phyloP scores from a whole-genome alignment of 2,888 invertebrate species.

The Andrena bucephala region DNA sequence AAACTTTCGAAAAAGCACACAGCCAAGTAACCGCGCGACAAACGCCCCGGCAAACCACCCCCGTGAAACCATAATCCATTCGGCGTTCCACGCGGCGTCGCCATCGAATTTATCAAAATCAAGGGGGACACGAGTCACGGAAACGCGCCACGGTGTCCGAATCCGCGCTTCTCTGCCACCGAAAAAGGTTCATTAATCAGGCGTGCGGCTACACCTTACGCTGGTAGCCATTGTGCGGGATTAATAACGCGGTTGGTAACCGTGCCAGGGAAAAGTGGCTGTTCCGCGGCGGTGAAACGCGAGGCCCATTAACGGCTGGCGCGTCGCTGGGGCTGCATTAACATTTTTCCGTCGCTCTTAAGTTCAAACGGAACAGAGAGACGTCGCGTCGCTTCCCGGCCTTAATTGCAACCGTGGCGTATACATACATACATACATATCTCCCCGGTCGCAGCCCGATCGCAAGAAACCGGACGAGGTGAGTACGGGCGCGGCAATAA shows the following conservation, averaged over 20 bases:
- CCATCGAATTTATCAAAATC: constrained; percentile 55
- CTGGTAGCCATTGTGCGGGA: constrained; percentile 20
- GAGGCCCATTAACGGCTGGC: constrained; percentile 5
- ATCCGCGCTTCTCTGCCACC: constrained; percentile 11
- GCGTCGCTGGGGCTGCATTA: not conserved
- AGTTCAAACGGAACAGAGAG: constrained; percentile 36
- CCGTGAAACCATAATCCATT: constrained; percentile 30
- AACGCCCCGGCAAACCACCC: constrained; percentile 12
- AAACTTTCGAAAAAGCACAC: not conserved
- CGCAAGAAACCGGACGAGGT: constrained; percentile 44
- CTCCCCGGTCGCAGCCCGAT: constrained; percentile 21
- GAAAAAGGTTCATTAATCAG: constrained; percentile 53
- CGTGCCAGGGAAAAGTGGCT: constrained; percentile 2
- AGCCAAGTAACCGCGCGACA: constrained; percentile 29
- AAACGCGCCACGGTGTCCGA: constrained; percentile 9
- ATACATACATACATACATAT: not conserved
- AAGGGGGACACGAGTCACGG: constrained; percentile 21
- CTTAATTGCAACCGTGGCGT: constrained; percentile 46
- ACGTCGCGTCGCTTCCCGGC: not conserved
- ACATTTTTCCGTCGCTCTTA: constrained; percentile 26
- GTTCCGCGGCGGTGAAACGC: constrained; percentile 2
- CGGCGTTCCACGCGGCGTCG: constrained; percentile 29
- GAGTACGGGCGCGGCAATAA: constrained; percentile 54
- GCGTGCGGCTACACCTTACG: constrained; percentile 33
- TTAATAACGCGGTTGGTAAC: constrained; percentile 32